Base-by-base conservation (phyloP, 2,888 invertebrate species). In the Diloba caeruleocephala region DNA sequence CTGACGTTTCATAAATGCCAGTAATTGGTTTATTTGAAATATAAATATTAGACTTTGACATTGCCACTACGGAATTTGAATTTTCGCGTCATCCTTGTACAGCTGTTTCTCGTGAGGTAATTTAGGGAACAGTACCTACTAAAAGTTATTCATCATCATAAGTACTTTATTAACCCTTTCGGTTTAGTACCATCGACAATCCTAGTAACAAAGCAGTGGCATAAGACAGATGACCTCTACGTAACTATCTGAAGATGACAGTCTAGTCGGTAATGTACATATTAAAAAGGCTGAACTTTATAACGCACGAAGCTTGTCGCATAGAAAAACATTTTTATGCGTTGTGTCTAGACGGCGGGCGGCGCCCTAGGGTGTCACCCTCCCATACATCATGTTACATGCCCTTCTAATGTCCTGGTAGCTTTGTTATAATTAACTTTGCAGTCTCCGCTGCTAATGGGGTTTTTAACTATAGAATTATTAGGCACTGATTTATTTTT, bases 261-360 rank as follows among this genome's bases (percentile, higher is more conserved):
- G 25, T 15, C 9, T 0, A 25, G 33, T 17, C 26, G 32, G 2
- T 41, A 49, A 41, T 19, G 0, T 17, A 7, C 12, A 12, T 23
- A 14, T 14, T 33, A 14, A 33, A 7, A 59, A 36, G 33, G 36
- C 26, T 42, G 50, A 59, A 46, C 19, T 52, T 50, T 36, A n/a
- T 25, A 61, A 44, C 5, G 49, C 19, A 43, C 29, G 45, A 42
- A 19, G 14, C 38, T 36, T 69, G 61, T 45, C 44, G 37, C 41
- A 29, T 15, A 17, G 14, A 36, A 13, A 15, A 17, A 38, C 45
- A 42, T 38, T 54, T 60, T 63, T 33, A 65, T 41, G 41, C 31
- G 32, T 12, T 21, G 7, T 14, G 82, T 81, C 82, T 82, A 82
- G 82, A 82, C 82, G 71, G 52, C 71, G 63, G 49, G 52, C 71